phyloP scores from a whole-genome alignment of 35 echinoderm and acorn worm genomes.

The Heliocidaris erythrogramma region DNA sequence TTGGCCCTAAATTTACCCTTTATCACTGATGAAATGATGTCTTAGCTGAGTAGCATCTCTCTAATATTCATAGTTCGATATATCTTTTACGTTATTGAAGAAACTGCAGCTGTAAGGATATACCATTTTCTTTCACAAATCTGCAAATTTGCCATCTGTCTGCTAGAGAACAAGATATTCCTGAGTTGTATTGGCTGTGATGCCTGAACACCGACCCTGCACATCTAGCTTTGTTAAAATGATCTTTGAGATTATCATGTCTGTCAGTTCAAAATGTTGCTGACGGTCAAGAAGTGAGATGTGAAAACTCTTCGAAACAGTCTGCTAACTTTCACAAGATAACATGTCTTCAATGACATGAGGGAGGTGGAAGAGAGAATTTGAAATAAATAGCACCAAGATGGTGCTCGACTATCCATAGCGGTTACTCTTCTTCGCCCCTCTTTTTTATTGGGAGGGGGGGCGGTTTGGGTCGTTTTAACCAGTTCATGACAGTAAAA shows the following conservation, averaged over 20 bases:
- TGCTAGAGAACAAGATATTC: neutral
- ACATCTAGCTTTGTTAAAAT: neutral
- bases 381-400: too few species aligned
- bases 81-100: too few species aligned
- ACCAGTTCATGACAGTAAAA: too few species aligned
- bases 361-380: neutral
- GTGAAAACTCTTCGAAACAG: neutral
- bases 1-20: too few species aligned
- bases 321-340: neutral
- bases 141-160: neutral
- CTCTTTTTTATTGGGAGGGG: too few species aligned
- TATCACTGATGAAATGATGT: too few species aligned
- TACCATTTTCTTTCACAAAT: neutral
- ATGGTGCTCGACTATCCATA: too few species aligned
- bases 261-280: conserved; percentile 16
- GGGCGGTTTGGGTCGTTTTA: too few species aligned
- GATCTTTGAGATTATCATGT: neutral
- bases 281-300: neutral
- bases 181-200: neutral
- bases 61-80: too few species aligned
- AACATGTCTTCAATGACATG: neutral
- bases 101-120: too few species aligned
- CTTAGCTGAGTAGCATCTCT: too few species aligned
- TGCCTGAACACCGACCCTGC: neutral
- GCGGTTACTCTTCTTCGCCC: too few species aligned